phyloP scores from a whole-genome alignment of 2,888 invertebrate species.

The Elysia crispata region DNA sequence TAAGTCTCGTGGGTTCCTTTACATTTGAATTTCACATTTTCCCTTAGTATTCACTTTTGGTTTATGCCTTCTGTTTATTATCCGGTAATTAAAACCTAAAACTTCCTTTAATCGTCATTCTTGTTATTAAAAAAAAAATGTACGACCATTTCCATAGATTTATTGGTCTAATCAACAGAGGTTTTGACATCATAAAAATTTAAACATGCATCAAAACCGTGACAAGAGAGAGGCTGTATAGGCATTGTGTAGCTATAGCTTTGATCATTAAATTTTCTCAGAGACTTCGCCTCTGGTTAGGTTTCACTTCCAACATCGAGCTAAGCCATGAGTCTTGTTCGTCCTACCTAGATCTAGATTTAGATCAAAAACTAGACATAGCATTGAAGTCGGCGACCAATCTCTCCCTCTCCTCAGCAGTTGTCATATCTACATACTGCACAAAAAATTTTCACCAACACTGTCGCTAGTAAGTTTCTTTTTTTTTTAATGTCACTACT shows the following conservation, averaged over 20 bases:
- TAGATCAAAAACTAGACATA: neutral
- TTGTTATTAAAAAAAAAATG: too few species aligned
- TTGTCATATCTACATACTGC: neutral
- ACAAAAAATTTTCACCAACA: neutral
- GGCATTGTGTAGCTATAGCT: neutral
- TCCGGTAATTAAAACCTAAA: too few species aligned
- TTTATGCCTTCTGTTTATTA: too few species aligned
- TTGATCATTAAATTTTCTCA: neutral
- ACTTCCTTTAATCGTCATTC: too few species aligned
- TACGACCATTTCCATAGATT: too few species aligned
- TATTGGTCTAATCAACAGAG: too few species aligned
- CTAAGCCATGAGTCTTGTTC: neutral
- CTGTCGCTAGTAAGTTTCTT: neutral
- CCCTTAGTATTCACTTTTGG: too few species aligned
- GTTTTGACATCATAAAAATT: too few species aligned
- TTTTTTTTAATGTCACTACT: neutral
- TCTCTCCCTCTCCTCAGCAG: neutral
- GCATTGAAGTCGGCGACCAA: neutral
- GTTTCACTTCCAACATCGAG: neutral
- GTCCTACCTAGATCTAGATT: neutral
- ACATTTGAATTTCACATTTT: too few species aligned
- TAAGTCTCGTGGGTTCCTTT: too few species aligned
- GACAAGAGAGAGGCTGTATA: too few species aligned
- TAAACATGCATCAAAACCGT: too few species aligned
- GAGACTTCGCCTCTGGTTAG: neutral